Evolutionary conservation across 2,797 vertebrate genomes (phyloP).

Genomic region (Novumbra hubbsi): DNA sequence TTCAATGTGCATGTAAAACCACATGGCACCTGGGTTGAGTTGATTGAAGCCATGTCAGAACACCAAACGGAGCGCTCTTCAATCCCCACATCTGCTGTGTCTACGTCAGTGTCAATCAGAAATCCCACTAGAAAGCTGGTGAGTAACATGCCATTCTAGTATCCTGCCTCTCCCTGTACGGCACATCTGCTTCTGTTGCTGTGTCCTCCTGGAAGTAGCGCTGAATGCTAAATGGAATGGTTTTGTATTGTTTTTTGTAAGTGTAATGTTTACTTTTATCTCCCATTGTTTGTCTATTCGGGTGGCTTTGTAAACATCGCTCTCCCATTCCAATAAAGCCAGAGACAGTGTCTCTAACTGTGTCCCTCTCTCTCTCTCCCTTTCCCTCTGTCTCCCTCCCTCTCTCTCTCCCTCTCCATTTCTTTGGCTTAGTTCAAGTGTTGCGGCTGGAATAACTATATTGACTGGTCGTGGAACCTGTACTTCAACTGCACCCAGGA

Average conservation of each 20-base stretch:
- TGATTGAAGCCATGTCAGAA: constrained; percentile 28
- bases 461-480: constrained; percentile 78
- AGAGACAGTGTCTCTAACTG: constrained; percentile 42
- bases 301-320: no score
- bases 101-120: constrained; percentile 17
- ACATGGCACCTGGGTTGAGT: constrained; percentile 7
- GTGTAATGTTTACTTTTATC: no score
- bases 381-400: constrained; percentile 37
- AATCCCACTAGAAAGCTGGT: constrained; percentile 37
- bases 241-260: no score
- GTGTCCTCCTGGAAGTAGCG: constrained; percentile 44
- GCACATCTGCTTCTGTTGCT: constrained; percentile 7
- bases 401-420: constrained; percentile 39
- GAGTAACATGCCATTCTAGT: constrained; percentile 31
- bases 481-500: constrained; percentile 77
- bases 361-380: constrained; percentile 14
- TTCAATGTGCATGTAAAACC: neutral
- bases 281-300: no score
- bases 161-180: constrained; percentile 36
- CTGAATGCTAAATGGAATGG: constrained; percentile 29
- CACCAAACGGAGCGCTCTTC: constrained; percentile 6
- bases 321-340: no score
- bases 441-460: constrained; percentile 78
- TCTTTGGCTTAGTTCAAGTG: constrained; percentile 68
- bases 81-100: neutral